Evolutionary conservation across 2,888 invertebrate genomes (phyloP), one percentile per base, ranked within the genome.

Genomic region (Lithophane ornitopus): DNA sequence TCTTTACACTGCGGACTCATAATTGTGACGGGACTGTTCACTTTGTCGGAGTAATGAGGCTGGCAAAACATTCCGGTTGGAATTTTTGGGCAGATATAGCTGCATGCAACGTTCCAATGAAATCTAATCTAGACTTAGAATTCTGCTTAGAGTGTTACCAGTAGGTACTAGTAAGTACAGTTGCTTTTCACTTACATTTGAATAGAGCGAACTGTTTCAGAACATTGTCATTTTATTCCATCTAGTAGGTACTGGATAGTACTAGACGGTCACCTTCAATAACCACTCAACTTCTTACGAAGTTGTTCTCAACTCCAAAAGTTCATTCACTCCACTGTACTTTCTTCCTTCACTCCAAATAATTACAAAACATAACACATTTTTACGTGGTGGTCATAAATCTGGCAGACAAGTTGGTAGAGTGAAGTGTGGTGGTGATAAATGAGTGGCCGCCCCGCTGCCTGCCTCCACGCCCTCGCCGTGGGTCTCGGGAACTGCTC

Each of bases 321-420:
- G 16, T 9, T n/a, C 14, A 26, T 16, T 22, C 34, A 46, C 11
- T 28, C 22, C 28, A 44, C 61, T 76, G 0, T 52, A 62, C 70
- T 52, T 34, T 39, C 14, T 46, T 34, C 46, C 22, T 56, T 14
- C 26, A 54, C 62, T 70, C 19, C 34, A 39, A 76, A 68, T 54
- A 90, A 88, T 89, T 89, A 89, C 83, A 86, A 84, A 65, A 84
- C 75, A 67, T 81, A 79, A 76, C 84, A 80, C 77, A 88, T 86
- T 78, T 87, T 82, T 82, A 84, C 82, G 85, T 86, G 87, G 69
- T 74, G 76, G 78, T 74, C 85, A 89, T 92, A 91, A 92, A 93
- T 92, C 90, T 90, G 75, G 65, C 87, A 85, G 92, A 90, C 90
- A 91, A 92, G 90, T 91, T 91, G 88, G 90, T 87, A 90, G 89